These are phyloP conservation scores for Amiota mariae DNA, from an alignment of 2,888 invertebrate genomes.

Conservation along the genomic window DNA sequence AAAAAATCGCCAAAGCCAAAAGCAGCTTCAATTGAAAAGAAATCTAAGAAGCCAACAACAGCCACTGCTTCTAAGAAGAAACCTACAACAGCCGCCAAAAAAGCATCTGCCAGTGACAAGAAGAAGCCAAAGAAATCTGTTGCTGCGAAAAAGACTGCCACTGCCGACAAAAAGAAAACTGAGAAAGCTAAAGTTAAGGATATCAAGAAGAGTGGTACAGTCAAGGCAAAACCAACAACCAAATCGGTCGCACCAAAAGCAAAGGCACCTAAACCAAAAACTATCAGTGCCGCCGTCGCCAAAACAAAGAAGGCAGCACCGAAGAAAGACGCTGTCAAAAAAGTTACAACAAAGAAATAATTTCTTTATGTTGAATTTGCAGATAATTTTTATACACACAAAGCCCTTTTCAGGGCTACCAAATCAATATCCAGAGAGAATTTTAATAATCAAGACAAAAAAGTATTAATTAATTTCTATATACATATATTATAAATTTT, in stretches of 20 bases:
- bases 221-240: conserved; percentile 41
- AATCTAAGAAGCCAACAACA: conserved; percentile 25
- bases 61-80: conserved; percentile 23
- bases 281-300: background rate
- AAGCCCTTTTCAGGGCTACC: conserved; percentile 38
- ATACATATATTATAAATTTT: no score
- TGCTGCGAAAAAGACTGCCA: conserved; percentile 37
- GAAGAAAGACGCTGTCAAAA: conserved; percentile 38
- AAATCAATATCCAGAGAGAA: conserved; percentile 27
- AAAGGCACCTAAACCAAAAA: conserved; percentile 13
- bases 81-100: conserved; percentile 30
- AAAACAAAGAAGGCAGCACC: conserved; percentile 24
- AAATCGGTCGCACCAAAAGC: conserved; percentile 34
- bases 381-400: background rate
- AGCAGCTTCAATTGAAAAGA: conserved; percentile 40
- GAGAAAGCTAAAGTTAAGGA: conserved; percentile 36
- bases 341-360: conserved; percentile 38
- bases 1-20: conserved; percentile 47
- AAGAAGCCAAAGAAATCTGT: conserved; percentile 38
- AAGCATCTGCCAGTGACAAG: conserved; percentile 36
- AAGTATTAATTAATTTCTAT: background rate
- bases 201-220: conserved; percentile 43
- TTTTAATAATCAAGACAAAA: conserved; percentile 3
- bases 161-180: conserved; percentile 42
- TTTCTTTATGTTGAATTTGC: background rate